These are phyloP conservation scores for Caradrina clavipalpis DNA, from an alignment of 2,888 invertebrate genomes.

Conservation along the genomic window DNA sequence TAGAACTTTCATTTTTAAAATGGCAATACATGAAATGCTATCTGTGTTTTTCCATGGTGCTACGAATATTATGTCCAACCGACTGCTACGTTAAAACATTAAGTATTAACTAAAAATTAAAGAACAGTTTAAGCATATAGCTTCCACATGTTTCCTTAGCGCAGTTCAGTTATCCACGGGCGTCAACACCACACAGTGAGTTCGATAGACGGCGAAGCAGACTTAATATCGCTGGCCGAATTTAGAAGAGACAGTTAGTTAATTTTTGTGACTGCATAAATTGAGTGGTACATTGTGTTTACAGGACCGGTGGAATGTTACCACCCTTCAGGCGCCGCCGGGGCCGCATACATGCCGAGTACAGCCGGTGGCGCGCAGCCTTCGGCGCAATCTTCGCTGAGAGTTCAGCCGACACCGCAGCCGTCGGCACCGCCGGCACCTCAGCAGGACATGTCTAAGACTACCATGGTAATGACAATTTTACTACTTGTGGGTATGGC, in stretches of 20 bases:
- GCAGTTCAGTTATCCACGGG: constrained; percentile 86
- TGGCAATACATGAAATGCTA: background rate
- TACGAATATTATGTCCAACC: background rate
- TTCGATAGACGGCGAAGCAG: constrained; percentile 55
- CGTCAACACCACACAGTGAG: constrained; percentile 89
- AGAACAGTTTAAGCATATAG: background rate
- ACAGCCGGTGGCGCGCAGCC: constrained; percentile 78
- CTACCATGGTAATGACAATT: constrained; percentile 77
- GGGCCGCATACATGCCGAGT: constrained; percentile 80
- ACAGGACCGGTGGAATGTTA: constrained; percentile 88
- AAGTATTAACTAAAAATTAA: background rate
- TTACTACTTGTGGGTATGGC: background rate
- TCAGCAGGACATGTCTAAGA: constrained; percentile 85
- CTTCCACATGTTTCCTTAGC: constrained; percentile 79
- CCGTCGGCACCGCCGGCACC: constrained; percentile 85
- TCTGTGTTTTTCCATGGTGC: background rate
- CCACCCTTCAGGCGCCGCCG: constrained; percentile 80
- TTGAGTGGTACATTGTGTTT: constrained; percentile 34
- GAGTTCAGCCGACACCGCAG: constrained; percentile 82
- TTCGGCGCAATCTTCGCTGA: constrained; percentile 77
- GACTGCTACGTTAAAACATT: background rate
- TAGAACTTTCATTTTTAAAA: constrained; percentile 11
- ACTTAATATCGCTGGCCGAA: background rate
- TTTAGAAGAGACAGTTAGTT: background rate
- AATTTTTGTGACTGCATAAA: constrained; percentile 1